Conservation (phyloP, 2,113 vertebrate species). For the Mormyrus lacerda region DNA sequence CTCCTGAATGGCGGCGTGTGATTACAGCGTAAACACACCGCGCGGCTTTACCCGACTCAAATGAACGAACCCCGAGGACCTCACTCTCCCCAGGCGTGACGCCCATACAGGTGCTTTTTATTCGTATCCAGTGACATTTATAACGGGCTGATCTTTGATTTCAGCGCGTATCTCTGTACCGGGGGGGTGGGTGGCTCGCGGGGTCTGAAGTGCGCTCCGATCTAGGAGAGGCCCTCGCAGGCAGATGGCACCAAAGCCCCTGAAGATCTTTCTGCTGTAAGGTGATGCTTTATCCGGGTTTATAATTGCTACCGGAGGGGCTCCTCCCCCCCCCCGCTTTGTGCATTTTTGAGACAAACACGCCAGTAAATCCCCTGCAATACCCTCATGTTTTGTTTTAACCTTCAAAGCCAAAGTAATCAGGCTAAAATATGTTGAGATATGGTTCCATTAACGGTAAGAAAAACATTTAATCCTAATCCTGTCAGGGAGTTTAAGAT, state of each 20-base stretch:
- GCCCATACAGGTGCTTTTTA: neutral
- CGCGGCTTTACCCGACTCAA: neutral
- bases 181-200: neutral
- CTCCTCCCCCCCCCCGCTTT: neutral
- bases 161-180: neutral
- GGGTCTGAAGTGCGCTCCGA: neutral
- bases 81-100: neutral
- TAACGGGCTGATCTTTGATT: neutral
- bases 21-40: neutral
- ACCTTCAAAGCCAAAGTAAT: conserved; percentile 11
- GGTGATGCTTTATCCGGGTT: neutral
- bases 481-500: conserved; percentile 3
- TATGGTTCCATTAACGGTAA: conserved; percentile 9
- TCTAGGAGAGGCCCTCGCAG: conserved; percentile 5
- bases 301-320: conserved; percentile 3
- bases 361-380: neutral
- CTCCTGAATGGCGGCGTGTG: neutral
- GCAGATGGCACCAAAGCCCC: conserved; percentile 17
- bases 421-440: neutral
- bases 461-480: conserved; percentile 14
- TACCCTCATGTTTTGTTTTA: neutral
- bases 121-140: neutral
- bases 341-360: neutral
- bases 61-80: neutral
- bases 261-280: neutral